Percentiles rank a stretch among this genome's conserved stretches.
phyloP scores from a whole-genome alignment of 2,797 vertebrate species.

The Megalops cyprinoides region DNA sequence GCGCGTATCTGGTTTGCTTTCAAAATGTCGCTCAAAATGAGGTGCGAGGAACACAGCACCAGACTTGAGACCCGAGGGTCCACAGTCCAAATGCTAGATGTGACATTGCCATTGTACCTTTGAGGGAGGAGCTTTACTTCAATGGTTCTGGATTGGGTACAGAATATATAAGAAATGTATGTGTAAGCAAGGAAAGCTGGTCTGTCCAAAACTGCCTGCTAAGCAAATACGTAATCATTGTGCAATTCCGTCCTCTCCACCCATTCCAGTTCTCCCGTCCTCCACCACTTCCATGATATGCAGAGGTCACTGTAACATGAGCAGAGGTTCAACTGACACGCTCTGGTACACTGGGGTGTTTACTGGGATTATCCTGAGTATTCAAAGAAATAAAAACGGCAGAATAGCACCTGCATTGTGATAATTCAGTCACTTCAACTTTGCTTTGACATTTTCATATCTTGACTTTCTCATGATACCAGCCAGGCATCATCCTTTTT shows the following conservation, averaged over 20 bases:
- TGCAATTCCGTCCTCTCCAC: background rate
- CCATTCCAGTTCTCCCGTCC: background rate
- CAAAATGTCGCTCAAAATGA: background rate
- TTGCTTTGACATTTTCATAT: slow-evolving; percentile 6
- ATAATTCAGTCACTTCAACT: background rate
- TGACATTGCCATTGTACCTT: background rate
- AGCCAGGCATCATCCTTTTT: background rate
- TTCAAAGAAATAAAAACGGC: background rate
- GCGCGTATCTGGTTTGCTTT: background rate
- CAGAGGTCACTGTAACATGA: background rate
- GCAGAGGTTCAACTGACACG: background rate
- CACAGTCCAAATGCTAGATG: background rate
- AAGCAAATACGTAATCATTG: background rate
- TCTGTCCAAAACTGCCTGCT: background rate
- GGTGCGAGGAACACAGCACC: background rate
- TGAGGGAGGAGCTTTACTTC: background rate
- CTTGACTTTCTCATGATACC: background rate
- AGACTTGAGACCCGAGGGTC: background rate
- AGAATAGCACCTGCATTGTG: background rate
- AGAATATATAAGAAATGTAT: background rate
- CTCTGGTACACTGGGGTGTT: background rate
- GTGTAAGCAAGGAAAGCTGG: background rate
- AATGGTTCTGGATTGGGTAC: background rate
- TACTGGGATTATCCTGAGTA: background rate
- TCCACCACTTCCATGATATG: too few relatives aligned